A percentile compares a stretch with the other conserved stretches of the same genome.
phyloP scores from a whole-genome alignment of 2,113 vertebrate species.

The Macaca fascicularis region DNA sequence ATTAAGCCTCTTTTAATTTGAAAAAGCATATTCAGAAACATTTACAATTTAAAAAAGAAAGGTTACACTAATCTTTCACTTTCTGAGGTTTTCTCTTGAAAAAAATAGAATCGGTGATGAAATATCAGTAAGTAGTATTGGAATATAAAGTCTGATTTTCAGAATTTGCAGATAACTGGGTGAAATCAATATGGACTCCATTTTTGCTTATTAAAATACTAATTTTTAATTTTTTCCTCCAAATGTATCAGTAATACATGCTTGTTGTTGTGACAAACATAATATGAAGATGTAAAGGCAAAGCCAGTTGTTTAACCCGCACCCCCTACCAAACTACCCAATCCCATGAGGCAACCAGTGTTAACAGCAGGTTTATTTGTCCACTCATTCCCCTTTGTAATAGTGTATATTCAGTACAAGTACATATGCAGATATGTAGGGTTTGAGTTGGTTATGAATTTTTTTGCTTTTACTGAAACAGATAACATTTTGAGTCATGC shows the following conservation, averaged over 20 bases:
- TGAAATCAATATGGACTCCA: slow-evolving; percentile 16
- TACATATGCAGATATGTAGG: not conserved
- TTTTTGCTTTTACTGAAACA: slow-evolving; percentile 12
- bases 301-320: not conserved
- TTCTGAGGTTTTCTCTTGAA: not conserved
- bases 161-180: not conserved
- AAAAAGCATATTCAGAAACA: not conserved
- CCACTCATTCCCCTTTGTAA: not conserved
- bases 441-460: not conserved
- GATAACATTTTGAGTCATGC: not conserved
- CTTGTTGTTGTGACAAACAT: not conserved
- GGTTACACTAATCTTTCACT: not conserved
- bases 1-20: slow-evolving; percentile 15
- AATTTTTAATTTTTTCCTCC: not conserved
- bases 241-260: slow-evolving; percentile 17
- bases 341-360: not conserved
- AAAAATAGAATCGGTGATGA: not conserved
- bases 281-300: not conserved
- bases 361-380: not conserved
- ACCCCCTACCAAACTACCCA: not conserved
- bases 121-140: not conserved
- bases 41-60: not conserved
- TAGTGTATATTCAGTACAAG: not conserved
- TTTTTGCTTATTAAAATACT: not conserved
- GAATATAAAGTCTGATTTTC: slow-evolving; percentile 20